A percentile compares a stretch with the other conserved stretches of the same genome.
phyloP scores from a whole-genome alignment of 2,888 invertebrate species.

The Diarsia brunnea region DNA sequence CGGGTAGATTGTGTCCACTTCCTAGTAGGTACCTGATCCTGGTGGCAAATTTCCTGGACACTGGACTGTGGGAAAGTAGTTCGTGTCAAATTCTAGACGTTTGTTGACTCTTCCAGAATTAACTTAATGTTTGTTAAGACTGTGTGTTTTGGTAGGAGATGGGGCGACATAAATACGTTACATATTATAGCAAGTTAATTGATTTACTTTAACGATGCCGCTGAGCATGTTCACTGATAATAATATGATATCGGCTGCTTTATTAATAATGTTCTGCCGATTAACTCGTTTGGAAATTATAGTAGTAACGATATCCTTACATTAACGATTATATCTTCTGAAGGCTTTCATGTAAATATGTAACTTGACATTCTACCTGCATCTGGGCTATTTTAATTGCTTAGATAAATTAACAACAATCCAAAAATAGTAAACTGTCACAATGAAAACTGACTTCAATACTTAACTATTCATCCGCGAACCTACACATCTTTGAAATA shows the following conservation, averaged over 20 bases:
- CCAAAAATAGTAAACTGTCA: background rate
- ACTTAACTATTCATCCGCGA: background rate
- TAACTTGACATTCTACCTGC: background rate
- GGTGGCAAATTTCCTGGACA: background rate
- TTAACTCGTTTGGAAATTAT: background rate
- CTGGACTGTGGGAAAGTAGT: constrained; percentile 16
- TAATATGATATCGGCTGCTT: background rate
- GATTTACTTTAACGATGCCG: background rate
- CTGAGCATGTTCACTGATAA: background rate
- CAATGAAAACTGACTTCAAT: background rate
- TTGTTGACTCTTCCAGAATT: background rate
- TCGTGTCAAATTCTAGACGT: background rate
- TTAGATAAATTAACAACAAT: background rate
- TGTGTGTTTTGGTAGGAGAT: background rate
- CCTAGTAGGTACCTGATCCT: background rate
- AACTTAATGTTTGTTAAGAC: background rate
- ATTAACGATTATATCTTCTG: background rate
- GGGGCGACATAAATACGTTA: background rate
- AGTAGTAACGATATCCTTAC: constrained; percentile 11
- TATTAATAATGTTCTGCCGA: background rate
- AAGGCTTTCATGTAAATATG: constrained; percentile 13
- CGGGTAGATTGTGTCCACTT: constrained; percentile 6
- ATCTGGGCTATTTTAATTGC: background rate
- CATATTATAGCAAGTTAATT: background rate
- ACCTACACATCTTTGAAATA: constrained; percentile 24